A percentile compares a stretch with the other conserved stretches of the same genome.
These are phyloP conservation scores for Apis florea DNA, from an alignment of 1,140 invertebrate species.

Conservation along the genomic window DNA sequence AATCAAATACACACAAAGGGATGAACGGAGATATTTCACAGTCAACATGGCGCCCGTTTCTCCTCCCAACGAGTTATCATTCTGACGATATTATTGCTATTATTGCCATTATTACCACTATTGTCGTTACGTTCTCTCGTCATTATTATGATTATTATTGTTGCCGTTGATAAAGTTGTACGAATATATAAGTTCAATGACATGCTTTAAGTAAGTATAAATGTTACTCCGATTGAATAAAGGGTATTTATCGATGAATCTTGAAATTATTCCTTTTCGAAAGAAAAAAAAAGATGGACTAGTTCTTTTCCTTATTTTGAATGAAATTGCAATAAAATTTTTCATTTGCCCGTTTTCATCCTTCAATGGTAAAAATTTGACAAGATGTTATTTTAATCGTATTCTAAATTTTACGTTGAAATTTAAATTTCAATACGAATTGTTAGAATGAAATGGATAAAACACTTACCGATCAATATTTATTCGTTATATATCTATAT, in stretches of 20 bases:
- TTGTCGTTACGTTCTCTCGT: slow-evolving; percentile 70
- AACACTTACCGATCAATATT: too few relatives aligned
- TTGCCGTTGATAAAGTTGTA: slow-evolving; percentile 79
- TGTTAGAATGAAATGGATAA: too few relatives aligned
- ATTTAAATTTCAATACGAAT: too few relatives aligned
- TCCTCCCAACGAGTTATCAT: slow-evolving; percentile 27
- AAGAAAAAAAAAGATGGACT: too few relatives aligned
- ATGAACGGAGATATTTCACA: neutral
- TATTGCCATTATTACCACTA: slow-evolving; percentile 61
- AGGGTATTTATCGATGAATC: slow-evolving; percentile 80
- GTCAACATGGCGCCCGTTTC: neutral
- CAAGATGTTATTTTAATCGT: too few relatives aligned
- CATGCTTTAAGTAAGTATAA: slow-evolving; percentile 80
- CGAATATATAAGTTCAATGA: slow-evolving; percentile 78
- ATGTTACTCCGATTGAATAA: slow-evolving; percentile 81
- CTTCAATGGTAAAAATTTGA: too few relatives aligned
- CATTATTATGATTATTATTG: slow-evolving; percentile 77
- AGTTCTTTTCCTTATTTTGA: too few relatives aligned
- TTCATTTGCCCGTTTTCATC: too few relatives aligned
- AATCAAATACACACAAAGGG: neutral
- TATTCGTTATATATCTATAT: too few relatives aligned
- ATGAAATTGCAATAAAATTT: too few relatives aligned
- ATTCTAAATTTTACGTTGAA: too few relatives aligned
- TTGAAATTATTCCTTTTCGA: slow-evolving; percentile 8
- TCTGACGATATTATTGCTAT: slow-evolving; percentile 53